These are phyloP conservation scores for Python bivittatus DNA, from an alignment of 2,113 vertebrate species.

Conservation along the genomic window DNA sequence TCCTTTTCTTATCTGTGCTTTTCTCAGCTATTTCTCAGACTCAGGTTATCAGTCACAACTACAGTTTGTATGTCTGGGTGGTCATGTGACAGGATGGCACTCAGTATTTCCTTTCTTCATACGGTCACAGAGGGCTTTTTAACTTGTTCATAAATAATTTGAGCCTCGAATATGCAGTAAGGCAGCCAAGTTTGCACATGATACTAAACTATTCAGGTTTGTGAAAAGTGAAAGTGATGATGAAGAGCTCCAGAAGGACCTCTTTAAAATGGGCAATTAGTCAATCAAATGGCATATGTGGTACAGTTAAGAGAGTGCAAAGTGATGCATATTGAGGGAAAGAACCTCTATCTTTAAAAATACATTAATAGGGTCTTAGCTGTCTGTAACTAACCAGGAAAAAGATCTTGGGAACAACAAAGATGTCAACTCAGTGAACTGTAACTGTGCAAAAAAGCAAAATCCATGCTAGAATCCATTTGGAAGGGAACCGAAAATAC, in stretches of 20 bases:
- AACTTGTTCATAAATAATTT: background rate
- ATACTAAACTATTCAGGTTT: background rate
- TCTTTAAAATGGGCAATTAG: background rate
- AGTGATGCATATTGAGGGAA: background rate
- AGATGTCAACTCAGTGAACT: background rate
- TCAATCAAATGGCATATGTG: background rate
- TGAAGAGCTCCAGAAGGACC: background rate
- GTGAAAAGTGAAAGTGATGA: background rate
- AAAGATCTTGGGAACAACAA: background rate
- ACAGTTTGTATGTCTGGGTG: background rate
- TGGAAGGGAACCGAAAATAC: background rate
- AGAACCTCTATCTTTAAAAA: background rate
- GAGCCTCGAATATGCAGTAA: background rate
- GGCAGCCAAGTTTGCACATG: background rate
- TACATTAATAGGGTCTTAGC: background rate
- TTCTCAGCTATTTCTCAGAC: background rate
- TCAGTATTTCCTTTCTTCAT: background rate
- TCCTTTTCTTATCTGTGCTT: background rate
- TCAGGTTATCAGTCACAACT: background rate
- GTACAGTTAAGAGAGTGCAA: background rate
- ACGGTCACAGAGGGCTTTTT: background rate
- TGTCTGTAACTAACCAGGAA: background rate
- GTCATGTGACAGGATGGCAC: background rate
- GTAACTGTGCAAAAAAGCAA: background rate
- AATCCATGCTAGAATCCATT: background rate